A percentile compares a stretch with the other conserved stretches of the same genome.
phyloP scores from a whole-genome alignment of 30 jellyfish, hydroid and myxozoan species.

The Rhopilema esculentum region DNA sequence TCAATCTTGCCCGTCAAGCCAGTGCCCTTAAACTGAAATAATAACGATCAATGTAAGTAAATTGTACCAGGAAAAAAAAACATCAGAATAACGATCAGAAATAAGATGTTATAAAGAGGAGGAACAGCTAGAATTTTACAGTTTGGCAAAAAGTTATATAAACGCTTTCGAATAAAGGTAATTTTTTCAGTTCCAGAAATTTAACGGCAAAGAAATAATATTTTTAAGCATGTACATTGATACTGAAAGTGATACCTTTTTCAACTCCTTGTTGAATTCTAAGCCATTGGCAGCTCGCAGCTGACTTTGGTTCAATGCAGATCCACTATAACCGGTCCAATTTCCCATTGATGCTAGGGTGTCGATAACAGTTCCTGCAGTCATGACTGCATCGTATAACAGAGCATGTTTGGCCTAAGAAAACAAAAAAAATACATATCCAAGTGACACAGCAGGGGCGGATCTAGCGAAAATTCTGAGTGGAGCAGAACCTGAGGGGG shows the following conservation, averaged over 20 bases:
- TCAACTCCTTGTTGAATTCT: slow-evolving; percentile 12
- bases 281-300: background rate
- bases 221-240: too few species aligned
- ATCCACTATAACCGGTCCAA: slow-evolving; percentile 24
- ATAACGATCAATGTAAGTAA: background rate
- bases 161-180: too few species aligned
- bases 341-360: background rate
- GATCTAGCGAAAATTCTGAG: too few species aligned
- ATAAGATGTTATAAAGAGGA: background rate
- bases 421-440: too few species aligned
- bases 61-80: too few species aligned
- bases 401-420: slow-evolving; percentile 29
- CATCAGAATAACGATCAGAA: too few species aligned
- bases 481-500: too few species aligned
- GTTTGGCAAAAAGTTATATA: too few species aligned
- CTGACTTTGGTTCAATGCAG: background rate
- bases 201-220: too few species aligned
- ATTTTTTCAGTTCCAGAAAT: too few species aligned
- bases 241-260: slow-evolving; percentile 3
- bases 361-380: slow-evolving; percentile 4
- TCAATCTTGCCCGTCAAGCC: slow-evolving; percentile 50
- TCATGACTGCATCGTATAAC: slow-evolving; percentile 33
- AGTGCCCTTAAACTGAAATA: slow-evolving; percentile 13
- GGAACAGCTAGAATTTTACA: too few species aligned
- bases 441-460: too few species aligned